Base-by-base conservation (phyloP, 2,797 vertebrate species). In the Sandelia bainsii region DNA sequence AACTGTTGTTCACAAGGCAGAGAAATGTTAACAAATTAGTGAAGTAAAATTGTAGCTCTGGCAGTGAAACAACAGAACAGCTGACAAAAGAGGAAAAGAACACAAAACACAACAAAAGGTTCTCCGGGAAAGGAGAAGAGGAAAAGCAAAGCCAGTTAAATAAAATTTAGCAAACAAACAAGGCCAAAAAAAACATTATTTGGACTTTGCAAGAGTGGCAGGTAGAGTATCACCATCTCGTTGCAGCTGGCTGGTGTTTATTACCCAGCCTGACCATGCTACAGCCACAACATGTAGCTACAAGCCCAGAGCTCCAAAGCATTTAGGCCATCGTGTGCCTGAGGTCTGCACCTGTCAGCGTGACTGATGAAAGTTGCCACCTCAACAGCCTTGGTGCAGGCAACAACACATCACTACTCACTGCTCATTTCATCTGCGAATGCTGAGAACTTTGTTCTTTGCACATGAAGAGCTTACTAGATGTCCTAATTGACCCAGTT, bases 71-170 rank as follows among this genome's bases (percentile, higher is more conserved):
- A 84, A 82, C 62, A 69, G 72, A 86, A 70, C 0, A 29, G 79
- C 64, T 87, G 85, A 88, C 80, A 76, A 82, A 86, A 78, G 61
- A 72, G 58, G 48, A 67, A 84, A 83, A 74, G 37, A 52, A 70
- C 48, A 76, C 57, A 80, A 77, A 76, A 61, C 48, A 34, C 39
- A 62, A 79, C 79, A 82, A 84, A 89, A 48, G 63, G 70, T 67
- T 0, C 37, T 57, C 63, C 42, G 44, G 83, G 68, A 84, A 82
- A 85, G 40, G 68, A 60, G 49, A 86, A 75, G 74, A 19, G 34
- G 75, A 81, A 85, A 57, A 63, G 84, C 81, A 74, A 73, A 65
- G 69, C 74, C 66, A 85, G 86, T 79, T 64, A 76, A 86, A 85
- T 63, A 19, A 71, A 52, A 62, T 65, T 48, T 48, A 52, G 49